phyloP scores from a whole-genome alignment of 2,888 invertebrate species.

The Amphipoea oculea region DNA sequence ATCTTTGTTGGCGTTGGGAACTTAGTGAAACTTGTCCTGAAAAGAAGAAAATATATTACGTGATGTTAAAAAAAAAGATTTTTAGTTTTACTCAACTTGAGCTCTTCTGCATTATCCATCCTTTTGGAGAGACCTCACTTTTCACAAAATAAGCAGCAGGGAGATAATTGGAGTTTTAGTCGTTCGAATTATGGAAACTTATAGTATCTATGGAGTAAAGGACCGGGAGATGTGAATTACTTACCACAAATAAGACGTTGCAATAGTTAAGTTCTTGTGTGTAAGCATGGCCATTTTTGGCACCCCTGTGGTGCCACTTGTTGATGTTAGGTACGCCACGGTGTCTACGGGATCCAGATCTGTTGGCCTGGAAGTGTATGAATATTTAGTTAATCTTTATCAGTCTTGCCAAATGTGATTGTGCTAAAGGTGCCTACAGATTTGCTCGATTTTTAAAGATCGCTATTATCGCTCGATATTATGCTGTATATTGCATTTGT shows the following conservation, averaged over 20 bases:
- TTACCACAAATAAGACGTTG: constrained; percentile 76
- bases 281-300: constrained; percentile 81
- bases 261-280: constrained; percentile 77
- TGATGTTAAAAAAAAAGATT: not conserved
- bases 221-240: not conserved
- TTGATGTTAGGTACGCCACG: constrained; percentile 76
- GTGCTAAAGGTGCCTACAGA: not conserved
- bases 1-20: constrained; percentile 75
- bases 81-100: not conserved
- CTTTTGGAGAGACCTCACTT: not conserved
- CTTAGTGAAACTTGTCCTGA: constrained; percentile 64
- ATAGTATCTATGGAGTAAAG: not conserved
- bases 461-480: too few relatives aligned
- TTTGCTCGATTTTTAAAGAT: not conserved
- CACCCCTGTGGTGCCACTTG: constrained; percentile 84
- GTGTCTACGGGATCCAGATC: constrained; percentile 80
- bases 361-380: constrained; percentile 68
- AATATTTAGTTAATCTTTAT: not conserved
- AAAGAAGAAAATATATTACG: not conserved
- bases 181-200: too few relatives aligned
- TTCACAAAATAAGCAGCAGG: too few relatives aligned
- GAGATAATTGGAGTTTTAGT: not conserved
- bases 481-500: too few relatives aligned
- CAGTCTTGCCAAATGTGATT: not conserved
- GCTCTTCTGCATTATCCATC: not conserved